These are phyloP conservation scores for Drosophila saltans DNA, from an alignment of 1,140 invertebrate genomes.

Conservation along the genomic window DNA sequence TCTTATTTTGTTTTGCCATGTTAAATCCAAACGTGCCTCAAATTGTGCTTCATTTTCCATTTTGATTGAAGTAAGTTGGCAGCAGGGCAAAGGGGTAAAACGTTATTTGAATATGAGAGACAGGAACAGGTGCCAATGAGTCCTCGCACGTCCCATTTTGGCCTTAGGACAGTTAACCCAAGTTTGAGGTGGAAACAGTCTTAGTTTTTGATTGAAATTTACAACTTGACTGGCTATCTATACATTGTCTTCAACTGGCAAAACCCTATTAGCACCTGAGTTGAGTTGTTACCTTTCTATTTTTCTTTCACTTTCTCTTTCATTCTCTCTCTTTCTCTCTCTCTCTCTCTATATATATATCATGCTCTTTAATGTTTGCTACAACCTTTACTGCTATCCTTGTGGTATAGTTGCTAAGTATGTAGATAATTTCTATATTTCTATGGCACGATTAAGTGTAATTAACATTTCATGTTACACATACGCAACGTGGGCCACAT, in stretches of 20 bases:
- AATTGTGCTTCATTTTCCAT: slow-evolving; percentile 43
- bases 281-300: too few relatives aligned
- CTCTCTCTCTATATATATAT: neutral
- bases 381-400: neutral
- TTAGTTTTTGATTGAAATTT: slow-evolving; percentile 53
- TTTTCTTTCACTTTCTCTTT: neutral
- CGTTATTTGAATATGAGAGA: neutral
- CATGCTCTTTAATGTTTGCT: too few relatives aligned
- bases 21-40: slow-evolving; percentile 64
- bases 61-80: slow-evolving; percentile 31
- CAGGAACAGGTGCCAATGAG: neutral
- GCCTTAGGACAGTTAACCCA: too few relatives aligned
- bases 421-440: slow-evolving; percentile 7
- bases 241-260: neutral
- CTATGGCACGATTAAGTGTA: slow-evolving; percentile 42
- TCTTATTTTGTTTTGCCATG: slow-evolving; percentile 37
- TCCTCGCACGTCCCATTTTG: too few relatives aligned
- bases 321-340: neutral
- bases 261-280: neutral
- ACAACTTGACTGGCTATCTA: slow-evolving; percentile 34
- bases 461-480: slow-evolving; percentile 45
- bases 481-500: slow-evolving; percentile 27
- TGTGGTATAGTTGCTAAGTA: slow-evolving; percentile 1
- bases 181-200: too few relatives aligned
- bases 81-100: neutral